Conservation (phyloP, 37 sponge, comb jelly and placozoan species). For the Cladorhizidae sp. region DNA sequence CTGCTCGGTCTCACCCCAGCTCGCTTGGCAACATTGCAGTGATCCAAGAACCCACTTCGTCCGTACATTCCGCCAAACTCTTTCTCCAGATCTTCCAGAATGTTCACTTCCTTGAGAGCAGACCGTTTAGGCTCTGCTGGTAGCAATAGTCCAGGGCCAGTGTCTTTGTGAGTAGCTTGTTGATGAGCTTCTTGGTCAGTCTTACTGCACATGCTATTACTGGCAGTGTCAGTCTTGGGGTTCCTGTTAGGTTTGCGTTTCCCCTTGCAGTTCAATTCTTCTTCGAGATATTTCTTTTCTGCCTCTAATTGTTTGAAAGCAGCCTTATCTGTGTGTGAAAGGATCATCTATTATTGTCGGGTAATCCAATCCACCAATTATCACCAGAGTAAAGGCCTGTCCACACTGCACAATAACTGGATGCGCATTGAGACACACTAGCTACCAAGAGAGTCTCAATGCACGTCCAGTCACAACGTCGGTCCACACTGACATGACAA, state of each 20-base stretch:
- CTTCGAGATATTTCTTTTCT: slow-evolving; percentile 17
- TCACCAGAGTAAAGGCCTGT: no score
- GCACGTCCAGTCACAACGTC: no score
- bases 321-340: slow-evolving; percentile 1
- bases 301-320: slow-evolving; percentile 12
- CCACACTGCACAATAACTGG: no score
- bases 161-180: not conserved
- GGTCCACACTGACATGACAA: no score
- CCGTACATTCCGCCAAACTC: slow-evolving; percentile 14
- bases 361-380: no score
- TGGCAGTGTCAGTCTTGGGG: no score
- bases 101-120: slow-evolving; percentile 12
- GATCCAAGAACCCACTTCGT: not conserved
- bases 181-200: not conserved
- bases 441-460: no score
- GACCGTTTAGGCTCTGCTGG: not conserved
- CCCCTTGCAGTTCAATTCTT: slow-evolving; percentile 8
- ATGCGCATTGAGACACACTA: no score
- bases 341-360: no score
- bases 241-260: not conserved
- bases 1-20: no score
- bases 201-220: no score
- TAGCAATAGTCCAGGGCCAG: not conserved
- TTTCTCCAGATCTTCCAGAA: slow-evolving; percentile 44
- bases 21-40: no score